These are phyloP conservation scores for Thaumetopoea pityocampa DNA, from an alignment of 1,140 invertebrate genomes.

Conservation along the genomic window DNA sequence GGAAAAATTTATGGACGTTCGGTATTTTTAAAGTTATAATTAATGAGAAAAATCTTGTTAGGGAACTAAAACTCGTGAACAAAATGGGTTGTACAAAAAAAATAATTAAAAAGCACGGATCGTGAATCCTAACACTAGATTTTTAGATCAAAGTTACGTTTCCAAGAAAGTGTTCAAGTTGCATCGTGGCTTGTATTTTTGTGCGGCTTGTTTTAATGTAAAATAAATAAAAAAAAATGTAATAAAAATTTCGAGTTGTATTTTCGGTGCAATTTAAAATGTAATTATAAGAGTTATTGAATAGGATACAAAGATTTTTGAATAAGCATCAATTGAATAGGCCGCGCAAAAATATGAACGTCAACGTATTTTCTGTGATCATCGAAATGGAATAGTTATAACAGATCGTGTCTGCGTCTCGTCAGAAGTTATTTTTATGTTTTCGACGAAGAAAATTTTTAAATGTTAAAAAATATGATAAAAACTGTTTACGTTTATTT, in stretches of 20 bases:
- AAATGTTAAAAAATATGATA: slow-evolving; percentile 50
- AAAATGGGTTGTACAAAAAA: slow-evolving; percentile 59
- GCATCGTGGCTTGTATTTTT: slow-evolving; percentile 28
- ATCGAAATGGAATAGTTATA: slow-evolving; percentile 67
- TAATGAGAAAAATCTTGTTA: slow-evolving; percentile 60
- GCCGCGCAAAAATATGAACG: slow-evolving; percentile 29
- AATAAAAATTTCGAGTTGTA: slow-evolving; percentile 40
- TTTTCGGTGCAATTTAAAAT: slow-evolving; percentile 57
- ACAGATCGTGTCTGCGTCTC: slow-evolving; percentile 51
- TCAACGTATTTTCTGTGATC: slow-evolving; percentile 59
- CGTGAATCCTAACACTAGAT: slow-evolving; percentile 69
- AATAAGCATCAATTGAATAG: slow-evolving; percentile 21
- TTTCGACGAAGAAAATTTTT: slow-evolving; percentile 64
- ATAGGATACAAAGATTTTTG: slow-evolving; percentile 31
- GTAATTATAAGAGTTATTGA: slow-evolving; percentile 49
- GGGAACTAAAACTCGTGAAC: slow-evolving; percentile 47
- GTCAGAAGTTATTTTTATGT: slow-evolving; percentile 61
- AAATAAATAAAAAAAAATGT: slow-evolving; percentile 39
- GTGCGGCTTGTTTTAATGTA: slow-evolving; percentile 20
- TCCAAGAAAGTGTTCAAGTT: slow-evolving; percentile 70
- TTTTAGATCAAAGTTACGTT: slow-evolving; percentile 66
- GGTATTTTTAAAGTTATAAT: slow-evolving; percentile 74
- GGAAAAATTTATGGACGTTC: slow-evolving; percentile 71
- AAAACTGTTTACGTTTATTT: slow-evolving; percentile 68
- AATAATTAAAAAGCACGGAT: slow-evolving; percentile 64